A percentile compares a stretch with the other conserved stretches of the same genome.
Evolutionary conservation across 1,140 invertebrate species (phyloP).

Genomic region (Zaprionus kolodkinae): DNA sequence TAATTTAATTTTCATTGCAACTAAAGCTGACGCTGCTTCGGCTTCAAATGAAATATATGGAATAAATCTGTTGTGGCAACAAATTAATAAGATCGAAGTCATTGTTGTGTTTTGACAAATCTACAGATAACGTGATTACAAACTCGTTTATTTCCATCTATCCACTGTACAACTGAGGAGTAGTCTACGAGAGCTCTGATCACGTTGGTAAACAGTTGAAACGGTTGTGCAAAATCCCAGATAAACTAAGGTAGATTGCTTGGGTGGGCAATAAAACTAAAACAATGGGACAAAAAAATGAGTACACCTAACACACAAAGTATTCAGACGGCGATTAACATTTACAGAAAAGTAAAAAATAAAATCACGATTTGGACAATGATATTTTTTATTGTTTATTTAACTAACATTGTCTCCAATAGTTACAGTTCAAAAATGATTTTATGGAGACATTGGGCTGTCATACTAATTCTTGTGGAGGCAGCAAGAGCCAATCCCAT

Average conservation of each 20-base stretch:
- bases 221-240: not conserved
- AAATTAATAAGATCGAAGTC: not conserved
- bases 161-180: not conserved
- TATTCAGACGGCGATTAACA: too few relatives aligned
- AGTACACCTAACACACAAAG: too few relatives aligned
- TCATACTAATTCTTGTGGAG: constrained; percentile 8
- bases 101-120: not conserved
- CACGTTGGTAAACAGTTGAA: not conserved
- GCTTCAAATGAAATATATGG: not conserved
- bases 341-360: not conserved
- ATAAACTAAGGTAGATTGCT: not conserved
- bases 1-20: not conserved
- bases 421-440: constrained; percentile 34
- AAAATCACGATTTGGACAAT: too few relatives aligned
- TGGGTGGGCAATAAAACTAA: not conserved
- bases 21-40: not conserved
- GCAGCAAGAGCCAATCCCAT: constrained; percentile 38
- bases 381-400: not conserved
- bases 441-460: not conserved
- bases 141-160: not conserved
- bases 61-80: not conserved
- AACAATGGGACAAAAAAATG: too few relatives aligned
- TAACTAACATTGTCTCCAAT: not conserved
- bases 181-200: not conserved
- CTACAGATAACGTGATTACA: not conserved